Base-by-base conservation (phyloP, 1,140 invertebrate genomes). In the Druon quercuslanigerum region DNA sequence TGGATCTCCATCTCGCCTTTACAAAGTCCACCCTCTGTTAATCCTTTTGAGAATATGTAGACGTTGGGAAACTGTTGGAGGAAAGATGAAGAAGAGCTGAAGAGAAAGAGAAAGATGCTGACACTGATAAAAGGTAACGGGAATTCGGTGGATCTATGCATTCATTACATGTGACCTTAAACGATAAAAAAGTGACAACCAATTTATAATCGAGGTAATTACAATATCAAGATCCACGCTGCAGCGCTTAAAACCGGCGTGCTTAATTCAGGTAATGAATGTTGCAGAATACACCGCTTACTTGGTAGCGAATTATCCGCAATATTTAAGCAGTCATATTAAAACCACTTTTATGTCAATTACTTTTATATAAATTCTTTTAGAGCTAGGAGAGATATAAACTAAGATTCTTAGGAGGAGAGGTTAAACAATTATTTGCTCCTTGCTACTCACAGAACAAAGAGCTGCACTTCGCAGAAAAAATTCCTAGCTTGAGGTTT, bases 141-240 rank as follows among this genome's bases (percentile, higher is more conserved):
- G 78, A 83, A 70, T 73, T 78, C 72, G 75, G 75, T 73, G 79
- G 81, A 82, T 85, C 78, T 86, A 81, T 78, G 80, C 83, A 86
- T 87, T 85, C 84, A 86, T 86, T 82, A 85, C 82, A 78, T 57
- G 57, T 81, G 79, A 84, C 79, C 83, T 84, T 82, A 86, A 82
- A 82, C 71, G 80, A 83, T 80, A 76, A 80, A 85, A 84, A 79
- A 73, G 81, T 85, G 84, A 85, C 83, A 83, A 83, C 80, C 81
- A 84, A 86, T 86, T 86, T 85, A 86, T 86, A 84, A 84, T 81
- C 79, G 73, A 75, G 82, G 84, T 87, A 85, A 87, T 85, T 87
- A 87, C 83, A 87, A 85, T 87, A 87, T 84, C 84, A 87, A 82
- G 76, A 66, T 51, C 66, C 51, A 51, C 71, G 54, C 56, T 52